Percentiles rank a stretch among this genome's conserved stretches.
These are phyloP conservation scores for Latrodectus elegans DNA, from an alignment of 2,888 invertebrate species.

Conservation along the genomic window DNA sequence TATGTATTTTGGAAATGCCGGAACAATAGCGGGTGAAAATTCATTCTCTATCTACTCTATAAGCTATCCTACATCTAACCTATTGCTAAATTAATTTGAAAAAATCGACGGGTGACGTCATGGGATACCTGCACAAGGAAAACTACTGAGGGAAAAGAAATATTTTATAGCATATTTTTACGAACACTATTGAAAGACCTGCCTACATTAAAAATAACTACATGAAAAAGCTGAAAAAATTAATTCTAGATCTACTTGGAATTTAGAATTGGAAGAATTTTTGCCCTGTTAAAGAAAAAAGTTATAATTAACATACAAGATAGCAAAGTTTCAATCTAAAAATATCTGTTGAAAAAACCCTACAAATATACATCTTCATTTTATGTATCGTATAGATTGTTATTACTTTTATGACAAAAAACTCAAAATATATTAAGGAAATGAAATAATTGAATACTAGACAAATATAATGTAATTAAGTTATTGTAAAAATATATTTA, in stretches of 20 bases:
- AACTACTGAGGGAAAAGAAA: background rate
- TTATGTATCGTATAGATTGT: no score
- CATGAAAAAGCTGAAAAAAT: constrained; percentile 18
- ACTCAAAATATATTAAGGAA: no score
- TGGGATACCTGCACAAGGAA: background rate
- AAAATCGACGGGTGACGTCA: background rate
- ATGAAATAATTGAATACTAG: no score
- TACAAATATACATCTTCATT: no score
- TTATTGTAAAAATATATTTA: no score
- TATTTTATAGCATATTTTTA: background rate
- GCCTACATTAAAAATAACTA: constrained; percentile 16
- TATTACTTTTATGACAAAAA: no score
- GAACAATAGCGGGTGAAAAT: constrained; percentile 20
- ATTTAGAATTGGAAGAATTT: constrained; percentile 24
- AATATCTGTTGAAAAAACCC: no score
- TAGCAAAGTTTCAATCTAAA: background rate
- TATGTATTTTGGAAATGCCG: background rate
- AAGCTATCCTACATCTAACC: background rate
- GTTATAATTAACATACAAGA: constrained; percentile 16
- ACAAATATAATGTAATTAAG: no score
- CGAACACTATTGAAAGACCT: background rate
- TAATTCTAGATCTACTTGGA: constrained; percentile 61
- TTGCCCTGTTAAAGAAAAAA: constrained; percentile 59
- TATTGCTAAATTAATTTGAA: background rate
- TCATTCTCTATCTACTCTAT: constrained; percentile 6